Evolutionary conservation across 2,888 invertebrate genomes (phyloP), one percentile per base, ranked within the genome.

Genomic region (Oligia strigilis): DNA sequence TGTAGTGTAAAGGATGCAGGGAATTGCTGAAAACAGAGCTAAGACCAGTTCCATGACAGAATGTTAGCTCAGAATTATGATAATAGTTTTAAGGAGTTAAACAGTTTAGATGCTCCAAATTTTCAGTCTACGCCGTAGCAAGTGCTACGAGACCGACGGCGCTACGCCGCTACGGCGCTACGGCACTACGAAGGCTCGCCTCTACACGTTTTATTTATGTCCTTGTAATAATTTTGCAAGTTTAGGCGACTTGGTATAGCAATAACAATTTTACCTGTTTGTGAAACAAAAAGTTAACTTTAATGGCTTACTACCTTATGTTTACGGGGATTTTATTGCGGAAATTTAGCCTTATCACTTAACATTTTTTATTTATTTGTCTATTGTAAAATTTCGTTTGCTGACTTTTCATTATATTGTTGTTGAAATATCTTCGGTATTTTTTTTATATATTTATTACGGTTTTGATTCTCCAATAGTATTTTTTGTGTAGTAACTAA

Each of bases 31-130:
- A 88, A 92, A 89, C 90, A 89, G 82, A 90, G 90, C 90, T 92
- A 91, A 87, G 91, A 89, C 92, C 91, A 91, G 94, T 94, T 94
- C 93, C 82, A 92, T 95, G 94, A 95, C 95, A 95, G 93, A 95
- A 95, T 95, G 94, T 92, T 93, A 94, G 94, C 92, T 91, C 94
- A 93, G 93, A 96, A 94, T 96, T 96, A 96, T 96, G 95, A 95
- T 95, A 95, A 95, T 96, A 96, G 95, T 95, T 96, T 95, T 92
- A 95, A 95, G 95, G 93, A 95, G 94, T 87, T 85, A 75, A 82
- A 86, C 88, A 90, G 82, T 96, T 95, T 95, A 95, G 94, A 94
- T 94, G 93, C 93, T 92, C 93, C 93, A 92, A 95, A 95, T 94
- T 95, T 95, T 93, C 91, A 90, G 92, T 92, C 92, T 92, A 92